phyloP scores from a whole-genome alignment of 2,797 vertebrate species.

The Neostethus bicornis region DNA sequence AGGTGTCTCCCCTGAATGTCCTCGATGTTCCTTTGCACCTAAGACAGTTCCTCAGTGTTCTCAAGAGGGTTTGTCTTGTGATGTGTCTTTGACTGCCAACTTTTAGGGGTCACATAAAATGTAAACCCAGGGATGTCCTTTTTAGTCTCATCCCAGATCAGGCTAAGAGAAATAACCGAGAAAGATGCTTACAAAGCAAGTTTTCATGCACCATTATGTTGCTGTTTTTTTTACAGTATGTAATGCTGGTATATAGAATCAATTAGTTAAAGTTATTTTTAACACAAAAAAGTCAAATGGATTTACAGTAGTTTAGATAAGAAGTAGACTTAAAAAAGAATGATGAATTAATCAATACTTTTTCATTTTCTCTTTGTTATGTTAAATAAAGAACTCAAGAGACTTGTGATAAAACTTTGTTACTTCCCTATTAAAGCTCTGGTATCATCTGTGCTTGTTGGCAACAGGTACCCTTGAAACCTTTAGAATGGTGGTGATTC shows the following conservation, averaged over 20 bases:
- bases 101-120: constrained; percentile 13
- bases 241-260: not conserved
- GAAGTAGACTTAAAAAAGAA: not conserved
- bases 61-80: constrained; percentile 60
- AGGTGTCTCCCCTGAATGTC: constrained; percentile 69
- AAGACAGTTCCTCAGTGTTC: constrained; percentile 35
- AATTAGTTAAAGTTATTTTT: not conserved
- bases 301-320: not conserved
- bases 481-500: constrained; percentile 38
- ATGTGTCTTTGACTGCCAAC: constrained; percentile 26
- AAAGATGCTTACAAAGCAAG: constrained; percentile 17
- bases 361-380: constrained; percentile 8
- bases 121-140: constrained; percentile 4
- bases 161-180: not conserved
- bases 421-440: constrained; percentile 36
- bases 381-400: constrained; percentile 25
- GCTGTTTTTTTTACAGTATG: not conserved
- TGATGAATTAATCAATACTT: not conserved
- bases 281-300: not conserved
- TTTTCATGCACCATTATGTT: constrained; percentile 5
- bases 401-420: constrained; percentile 34
- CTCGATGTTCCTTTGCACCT: constrained; percentile 43
- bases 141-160: not conserved
- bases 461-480: constrained; percentile 29
- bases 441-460: constrained; percentile 39